Evolutionary conservation across 2,113 vertebrate species (phyloP), one percentile per base, ranked within the genome.

Genomic region (Hylia prasina): DNA sequence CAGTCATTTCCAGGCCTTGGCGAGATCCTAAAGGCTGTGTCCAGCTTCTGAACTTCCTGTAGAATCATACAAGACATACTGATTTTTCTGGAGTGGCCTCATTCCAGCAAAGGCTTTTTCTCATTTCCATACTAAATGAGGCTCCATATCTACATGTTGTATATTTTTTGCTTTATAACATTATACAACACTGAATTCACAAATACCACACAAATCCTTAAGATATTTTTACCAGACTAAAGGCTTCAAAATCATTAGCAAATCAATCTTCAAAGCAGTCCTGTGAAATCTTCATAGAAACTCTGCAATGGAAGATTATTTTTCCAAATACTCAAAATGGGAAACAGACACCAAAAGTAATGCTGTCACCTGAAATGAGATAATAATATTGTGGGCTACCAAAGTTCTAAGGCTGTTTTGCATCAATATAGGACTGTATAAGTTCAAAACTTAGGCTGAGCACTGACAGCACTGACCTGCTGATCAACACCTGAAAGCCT

Each of bases 131-230:
- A 47, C 31, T 86, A 68, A 76, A 76, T 45, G 19, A 71, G 37
- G 33, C 13, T 30, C 33, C 2, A 0, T 27, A 51, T 19, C 45
- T 51, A 81, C 2, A 4, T 6, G 42, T 13, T 15, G 39, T n/a
- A 21, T 14, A 27, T 37, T 53, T 89, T 79, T 75, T 71, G 47
- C 61, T 77, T 87, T 68, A 22, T 39, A 85, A 31, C 39, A 23
- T 75, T 60, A 53, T 37, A 71, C 68, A 64, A 66, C 12, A 39
- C 75, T 19, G 35, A 82, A 82, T 71, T 93, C 39, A 86, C 13
- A 71, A 86, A 82, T 35, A 76, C 9, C 9, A 53, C 25, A 25
- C 13, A 88, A 78, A 54, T 30, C 64, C 6, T 2, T 16, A 40
- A 24, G 45, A 19, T 9, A 40, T 50, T 77, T 79, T 82, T 48